Evolutionary conservation across 2,797 vertebrate genomes (phyloP), one percentile per base, ranked within the genome.

Genomic region (Melopsittacus undulatus): DNA sequence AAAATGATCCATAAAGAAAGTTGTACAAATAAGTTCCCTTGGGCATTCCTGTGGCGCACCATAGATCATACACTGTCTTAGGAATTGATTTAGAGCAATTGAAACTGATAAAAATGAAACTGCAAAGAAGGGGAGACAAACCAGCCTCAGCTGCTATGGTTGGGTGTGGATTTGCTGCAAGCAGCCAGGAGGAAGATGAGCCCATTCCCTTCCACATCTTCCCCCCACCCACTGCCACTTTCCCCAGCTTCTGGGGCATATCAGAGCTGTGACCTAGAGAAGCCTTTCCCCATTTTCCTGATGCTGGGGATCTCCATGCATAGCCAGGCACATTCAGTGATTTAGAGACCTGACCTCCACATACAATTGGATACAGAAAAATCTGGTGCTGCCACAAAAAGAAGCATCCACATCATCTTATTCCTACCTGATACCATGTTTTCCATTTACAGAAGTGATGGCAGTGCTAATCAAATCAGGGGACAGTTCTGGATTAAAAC

Each of bases 1-100:
- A 92, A 91, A 92, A 76, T 76, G 36, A 83, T 90, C 76, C 84
- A 93, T 81, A 69, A 92, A 84, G 78, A 91, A 43, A 45, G 11
- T 74, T 86, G 40, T 69, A 92, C 81, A 87, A 83, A 74, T 89
- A 84, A 75, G 69, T 77, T 96, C 68, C 81, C 80, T 59, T 70
- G 69, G 78, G 87, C 59, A 43, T 89, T 94, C 66, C 69, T 75
- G n/a, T 80, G 43, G 89, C 14, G 5, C 75, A 56, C 32, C 10
- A 10, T 40, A 89, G 73, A 84, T 84, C 64, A 48, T n/a, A 68
- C 23, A 30, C 51, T 46, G 52, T 87, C 79, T 75, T 51, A 90
- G 42, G 75, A 89, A 90, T 45, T 86, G 80, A 38, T 89, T 87
- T 88, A 67, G 43, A 94, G 59, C 68, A 88, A 87, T 88, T 1